Percentiles rank a stretch among this genome's conserved stretches.
Conservation (phyloP, 2,888 invertebrate genomes). For the Volucella bombylans region DNA sequence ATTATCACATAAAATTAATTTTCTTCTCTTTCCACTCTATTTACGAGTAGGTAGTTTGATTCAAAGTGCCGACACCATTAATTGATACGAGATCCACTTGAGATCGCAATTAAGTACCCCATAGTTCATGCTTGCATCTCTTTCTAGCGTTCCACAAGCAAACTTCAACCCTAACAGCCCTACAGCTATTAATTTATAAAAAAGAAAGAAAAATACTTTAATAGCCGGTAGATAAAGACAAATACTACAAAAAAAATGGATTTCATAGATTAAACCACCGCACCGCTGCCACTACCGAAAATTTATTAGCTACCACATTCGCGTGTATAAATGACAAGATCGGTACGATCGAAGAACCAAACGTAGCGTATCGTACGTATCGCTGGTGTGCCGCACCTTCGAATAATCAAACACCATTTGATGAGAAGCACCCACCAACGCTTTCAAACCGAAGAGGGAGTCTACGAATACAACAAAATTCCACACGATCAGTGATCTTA, state of each 20-base stretch:
- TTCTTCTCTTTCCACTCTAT: not conserved
- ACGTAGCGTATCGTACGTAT: conserved; percentile 17
- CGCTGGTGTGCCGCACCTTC: conserved; percentile 47
- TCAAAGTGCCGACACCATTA: conserved; percentile 26
- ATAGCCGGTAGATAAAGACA: conserved; percentile 48
- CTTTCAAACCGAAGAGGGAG: conserved; percentile 25
- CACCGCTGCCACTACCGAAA: conserved; percentile 57
- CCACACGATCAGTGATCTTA: conserved; percentile 40
- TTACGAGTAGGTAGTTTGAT: conserved; percentile 5
- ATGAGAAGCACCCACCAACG: conserved; percentile 34
- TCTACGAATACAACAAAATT: conserved; percentile 8
- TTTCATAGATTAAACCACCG: conserved; percentile 55
- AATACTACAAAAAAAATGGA: conserved; percentile 34
- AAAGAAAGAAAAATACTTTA: not conserved
- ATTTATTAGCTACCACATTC: conserved; percentile 37
- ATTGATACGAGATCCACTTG: conserved; percentile 38
- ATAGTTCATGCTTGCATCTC: not conserved
- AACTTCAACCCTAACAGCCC: not conserved
- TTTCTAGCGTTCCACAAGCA: not conserved
- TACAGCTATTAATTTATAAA: not conserved
- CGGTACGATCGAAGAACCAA: conserved; percentile 40
- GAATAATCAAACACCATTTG: conserved; percentile 2
- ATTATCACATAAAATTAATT: conserved; percentile 16
- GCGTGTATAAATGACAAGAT: conserved; percentile 56
- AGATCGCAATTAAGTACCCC: conserved; percentile 1